These are phyloP conservation scores for Drosophila ochracea DNA, from an alignment of 2,888 invertebrate genomes.

Conservation along the genomic window DNA sequence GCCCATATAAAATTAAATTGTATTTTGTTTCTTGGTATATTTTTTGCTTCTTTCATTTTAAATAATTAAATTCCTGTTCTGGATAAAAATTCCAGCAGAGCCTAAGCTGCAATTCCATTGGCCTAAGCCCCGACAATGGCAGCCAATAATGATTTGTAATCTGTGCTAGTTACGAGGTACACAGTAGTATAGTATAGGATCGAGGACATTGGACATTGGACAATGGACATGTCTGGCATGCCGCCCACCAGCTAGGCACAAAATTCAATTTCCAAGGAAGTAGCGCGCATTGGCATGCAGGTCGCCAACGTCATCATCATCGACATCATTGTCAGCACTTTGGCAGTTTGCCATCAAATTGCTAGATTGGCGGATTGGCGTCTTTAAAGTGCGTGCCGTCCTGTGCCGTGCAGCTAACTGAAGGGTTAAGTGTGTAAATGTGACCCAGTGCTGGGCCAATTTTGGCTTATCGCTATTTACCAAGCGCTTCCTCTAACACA, in stretches of 20 bases:
- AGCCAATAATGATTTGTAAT: constrained; percentile 67
- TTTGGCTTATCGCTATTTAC: constrained; percentile 72
- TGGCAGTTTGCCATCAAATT: constrained; percentile 73
- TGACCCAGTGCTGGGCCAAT: constrained; percentile 54
- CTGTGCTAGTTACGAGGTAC: constrained; percentile 48
- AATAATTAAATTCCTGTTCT: constrained; percentile 19
- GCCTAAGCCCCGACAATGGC: constrained; percentile 36
- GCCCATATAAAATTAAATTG: neutral
- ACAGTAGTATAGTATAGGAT: constrained; percentile 14
- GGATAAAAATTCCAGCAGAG: constrained; percentile 6
- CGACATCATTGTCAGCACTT: constrained; percentile 64
- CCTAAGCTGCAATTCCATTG: constrained; percentile 29
- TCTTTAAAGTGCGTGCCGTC: constrained; percentile 70
- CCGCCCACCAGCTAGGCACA: constrained; percentile 44
- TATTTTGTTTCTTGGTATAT: neutral
- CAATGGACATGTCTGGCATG: constrained; percentile 20
- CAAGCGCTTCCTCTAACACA: constrained; percentile 62
- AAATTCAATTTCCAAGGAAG: constrained; percentile 60
- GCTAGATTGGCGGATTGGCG: constrained; percentile 55
- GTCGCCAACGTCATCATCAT: constrained; percentile 60
- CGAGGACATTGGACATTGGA: constrained; percentile 29
- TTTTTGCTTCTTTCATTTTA: neutral
- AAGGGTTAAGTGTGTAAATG: constrained; percentile 66
- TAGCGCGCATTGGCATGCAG: constrained; percentile 63
- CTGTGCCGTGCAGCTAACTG: constrained; percentile 23